These are phyloP conservation scores for Conops quadrifasciatus DNA, from an alignment of 2,888 invertebrate species.

Conservation along the genomic window DNA sequence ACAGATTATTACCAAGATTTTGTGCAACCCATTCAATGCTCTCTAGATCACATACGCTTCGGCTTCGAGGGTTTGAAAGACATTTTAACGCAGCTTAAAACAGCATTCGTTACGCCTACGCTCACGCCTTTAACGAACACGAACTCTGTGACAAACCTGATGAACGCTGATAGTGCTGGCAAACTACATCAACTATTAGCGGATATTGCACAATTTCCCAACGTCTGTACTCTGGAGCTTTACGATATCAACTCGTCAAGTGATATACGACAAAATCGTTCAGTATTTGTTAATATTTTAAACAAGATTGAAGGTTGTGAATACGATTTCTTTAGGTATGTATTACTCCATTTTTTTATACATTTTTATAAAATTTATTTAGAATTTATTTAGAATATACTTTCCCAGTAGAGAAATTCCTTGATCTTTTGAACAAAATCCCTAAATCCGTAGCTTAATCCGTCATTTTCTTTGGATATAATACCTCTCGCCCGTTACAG, in stretches of 20 bases:
- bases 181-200: constrained; percentile 52
- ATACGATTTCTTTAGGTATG: constrained; percentile 54
- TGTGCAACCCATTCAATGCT: constrained; percentile 75
- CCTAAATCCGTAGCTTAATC: no score
- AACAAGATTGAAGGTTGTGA: constrained; percentile 56
- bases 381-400: no score
- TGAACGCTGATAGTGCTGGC: constrained; percentile 48
- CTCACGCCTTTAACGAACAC: neutral
- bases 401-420: no score
- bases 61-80: constrained; percentile 71
- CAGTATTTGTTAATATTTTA: constrained; percentile 54
- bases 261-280: constrained; percentile 48
- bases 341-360: no score
- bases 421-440: no score
- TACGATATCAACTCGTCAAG: constrained; percentile 46
- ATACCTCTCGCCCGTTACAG: no score
- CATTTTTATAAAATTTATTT: no score
- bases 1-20: constrained; percentile 81
- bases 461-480: no score
- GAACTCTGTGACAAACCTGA: constrained; percentile 36
- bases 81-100: constrained; percentile 65
- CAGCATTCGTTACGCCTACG: constrained; percentile 39
- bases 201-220: constrained; percentile 59
- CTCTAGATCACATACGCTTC: constrained; percentile 73
- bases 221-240: constrained; percentile 50